Base-by-base conservation (phyloP, 2,888 invertebrate genomes). In the Pinctada fucata region DNA sequence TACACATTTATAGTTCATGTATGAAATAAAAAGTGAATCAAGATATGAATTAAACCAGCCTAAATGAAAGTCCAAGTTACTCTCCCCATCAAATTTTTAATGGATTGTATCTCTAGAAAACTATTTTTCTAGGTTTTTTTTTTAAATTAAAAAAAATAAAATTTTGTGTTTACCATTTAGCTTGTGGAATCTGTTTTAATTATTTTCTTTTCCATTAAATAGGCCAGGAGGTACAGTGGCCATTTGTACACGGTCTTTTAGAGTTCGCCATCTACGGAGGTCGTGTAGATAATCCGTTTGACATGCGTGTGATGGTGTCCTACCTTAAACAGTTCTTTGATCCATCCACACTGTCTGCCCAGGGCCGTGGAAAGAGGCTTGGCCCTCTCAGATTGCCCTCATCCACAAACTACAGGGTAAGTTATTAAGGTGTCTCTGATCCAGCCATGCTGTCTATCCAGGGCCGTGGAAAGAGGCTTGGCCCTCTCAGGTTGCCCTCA, bases 241-340 rank as follows among this genome's bases (percentile, higher is more conserved):
- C 95, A 77, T 95, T 95, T 83, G 93, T 97, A 72, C 95, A 95
- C 87, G 97, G 97, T 2, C 93, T 97, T 47, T 95, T 95, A 88
- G 95, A 95, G 87, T 95, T 95, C 84, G 96, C 97, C 0, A 95
- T 97, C 72, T 97, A 97, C 89, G 97, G 97, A 0, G 97, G 97
- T 0, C 94, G 97, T 74, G 94, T 97, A 47, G 97, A 97, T 92
- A 96, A 96, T 88, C 92, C 93, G 3, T 95, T 95, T 88, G 97
- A 97, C 91, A 93, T 94, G 83, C 92, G 94, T 51, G 95, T 96
- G 10, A 91, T 97, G 83, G 93, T 93, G 83, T 95, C 95, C 0
- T 96, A 96, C 88, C 92, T 97, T 74, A 84, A 86, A 66, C 91
- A 92, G 83, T 91, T 92, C 86, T 93, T 94, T 85, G 92, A 92